A percentile compares a stretch with the other conserved stretches of the same genome.
phyloP scores from a whole-genome alignment of 2,888 invertebrate species.

The Ecliptopera silaceata region DNA sequence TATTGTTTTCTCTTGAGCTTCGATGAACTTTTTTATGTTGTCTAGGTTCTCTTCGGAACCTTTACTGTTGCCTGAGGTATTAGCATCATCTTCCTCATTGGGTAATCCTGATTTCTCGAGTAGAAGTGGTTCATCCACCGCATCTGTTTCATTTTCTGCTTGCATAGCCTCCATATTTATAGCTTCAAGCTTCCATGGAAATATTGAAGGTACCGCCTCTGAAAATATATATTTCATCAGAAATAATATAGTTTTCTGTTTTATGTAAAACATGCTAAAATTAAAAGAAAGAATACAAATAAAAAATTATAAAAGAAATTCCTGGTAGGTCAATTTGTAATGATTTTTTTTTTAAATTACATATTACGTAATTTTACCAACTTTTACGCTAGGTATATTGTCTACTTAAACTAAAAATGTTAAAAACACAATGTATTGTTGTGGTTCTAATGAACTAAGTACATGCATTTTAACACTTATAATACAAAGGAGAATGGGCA shows the following conservation, averaged over 20 bases:
- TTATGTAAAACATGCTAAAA: no score
- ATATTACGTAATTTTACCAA: no score
- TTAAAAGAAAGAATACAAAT: background rate
- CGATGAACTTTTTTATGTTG: conserved; percentile 67
- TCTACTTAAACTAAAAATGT: no score
- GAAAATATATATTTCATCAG: conserved; percentile 34
- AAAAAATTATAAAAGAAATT: no score
- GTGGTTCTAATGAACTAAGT: no score
- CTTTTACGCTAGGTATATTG: no score
- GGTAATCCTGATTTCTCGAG: conserved; percentile 7
- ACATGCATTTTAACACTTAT: no score
- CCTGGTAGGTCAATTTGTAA: no score
- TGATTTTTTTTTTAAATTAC: no score
- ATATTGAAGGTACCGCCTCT: conserved; percentile 89
- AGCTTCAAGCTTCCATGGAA: conserved; percentile 80
- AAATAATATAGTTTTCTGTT: no score
- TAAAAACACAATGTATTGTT: no score
- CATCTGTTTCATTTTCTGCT: conserved; percentile 3
- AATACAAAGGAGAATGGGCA: no score
- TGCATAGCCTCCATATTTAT: conserved; percentile 42
- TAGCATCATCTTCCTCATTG: conserved; percentile 23
- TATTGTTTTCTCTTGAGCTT: conserved; percentile 62
- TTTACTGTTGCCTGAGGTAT: conserved; percentile 46
- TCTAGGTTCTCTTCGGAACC: conserved; percentile 70
- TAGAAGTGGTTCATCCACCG: conserved; percentile 9